Conservation (phyloP, 2,113 vertebrate species). For the Hippocampus abdominalis region DNA sequence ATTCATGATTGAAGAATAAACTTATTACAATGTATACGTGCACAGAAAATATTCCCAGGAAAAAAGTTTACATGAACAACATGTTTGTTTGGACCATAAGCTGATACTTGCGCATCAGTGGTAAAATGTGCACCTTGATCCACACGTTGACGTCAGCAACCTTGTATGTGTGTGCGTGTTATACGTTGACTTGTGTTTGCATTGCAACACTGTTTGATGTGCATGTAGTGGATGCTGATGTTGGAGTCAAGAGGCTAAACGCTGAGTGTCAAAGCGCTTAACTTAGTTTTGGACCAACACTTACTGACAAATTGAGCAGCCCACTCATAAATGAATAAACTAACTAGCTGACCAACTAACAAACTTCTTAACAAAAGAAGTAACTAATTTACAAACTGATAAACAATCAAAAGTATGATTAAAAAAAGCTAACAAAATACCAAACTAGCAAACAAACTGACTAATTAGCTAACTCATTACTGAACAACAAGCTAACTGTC, state of each 20-base stretch:
- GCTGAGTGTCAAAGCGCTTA: neutral
- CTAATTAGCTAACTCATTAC: too few species aligned
- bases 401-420: too few species aligned
- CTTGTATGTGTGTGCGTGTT: neutral
- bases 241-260: neutral
- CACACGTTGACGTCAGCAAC: neutral
- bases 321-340: too few species aligned
- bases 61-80: neutral
- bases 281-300: too few species aligned
- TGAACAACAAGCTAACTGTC: too few species aligned
- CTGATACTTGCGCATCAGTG: neutral
- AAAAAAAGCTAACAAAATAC: too few species aligned
- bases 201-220: neutral
- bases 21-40: neutral
- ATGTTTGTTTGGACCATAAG: neutral
- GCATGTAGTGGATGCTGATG: neutral
- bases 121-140: neutral
- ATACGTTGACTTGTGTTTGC: neutral
- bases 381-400: too few species aligned
- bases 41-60: neutral
- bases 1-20: neutral
- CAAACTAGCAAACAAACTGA: too few species aligned
- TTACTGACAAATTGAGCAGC: too few species aligned
- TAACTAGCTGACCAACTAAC: too few species aligned
- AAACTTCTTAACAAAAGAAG: too few species aligned